Conservation (phyloP, 1,140 invertebrate genomes). For the Platyscapa corneri region DNA sequence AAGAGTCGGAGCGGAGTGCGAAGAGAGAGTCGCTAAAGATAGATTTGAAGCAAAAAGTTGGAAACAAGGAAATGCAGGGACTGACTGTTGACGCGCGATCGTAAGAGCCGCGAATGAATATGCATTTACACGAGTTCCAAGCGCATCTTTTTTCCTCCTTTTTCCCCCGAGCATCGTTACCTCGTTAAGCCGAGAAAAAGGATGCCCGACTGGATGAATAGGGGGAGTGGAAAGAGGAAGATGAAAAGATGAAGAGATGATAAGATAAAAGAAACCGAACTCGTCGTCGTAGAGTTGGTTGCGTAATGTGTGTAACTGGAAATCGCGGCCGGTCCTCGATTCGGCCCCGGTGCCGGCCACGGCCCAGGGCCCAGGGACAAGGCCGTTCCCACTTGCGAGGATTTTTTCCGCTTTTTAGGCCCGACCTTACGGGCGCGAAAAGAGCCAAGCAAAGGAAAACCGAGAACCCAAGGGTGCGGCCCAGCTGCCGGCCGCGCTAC, state of each 20-base stretch:
- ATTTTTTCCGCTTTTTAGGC: background rate
- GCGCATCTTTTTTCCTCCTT: background rate
- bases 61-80: background rate
- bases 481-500: slow-evolving; percentile 38
- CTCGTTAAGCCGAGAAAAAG: no score
- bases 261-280: background rate
- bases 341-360: no score
- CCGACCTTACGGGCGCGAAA: slow-evolving; percentile 2
- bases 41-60: background rate
- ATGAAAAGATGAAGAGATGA: slow-evolving; percentile 1
- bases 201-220: no score
- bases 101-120: background rate
- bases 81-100: background rate
- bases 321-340: background rate
- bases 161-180: background rate
- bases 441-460: slow-evolving; percentile 18
- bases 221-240: background rate
- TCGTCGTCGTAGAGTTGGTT: background rate
- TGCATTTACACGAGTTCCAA: background rate
- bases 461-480: slow-evolving; percentile 15
- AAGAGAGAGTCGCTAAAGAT: background rate
- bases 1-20: no score
- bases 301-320: background rate
- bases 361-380: background rate
- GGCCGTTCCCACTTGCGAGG: background rate